phyloP scores from a whole-genome alignment of 2,113 vertebrate species.

The Actenoides hombroni region DNA sequence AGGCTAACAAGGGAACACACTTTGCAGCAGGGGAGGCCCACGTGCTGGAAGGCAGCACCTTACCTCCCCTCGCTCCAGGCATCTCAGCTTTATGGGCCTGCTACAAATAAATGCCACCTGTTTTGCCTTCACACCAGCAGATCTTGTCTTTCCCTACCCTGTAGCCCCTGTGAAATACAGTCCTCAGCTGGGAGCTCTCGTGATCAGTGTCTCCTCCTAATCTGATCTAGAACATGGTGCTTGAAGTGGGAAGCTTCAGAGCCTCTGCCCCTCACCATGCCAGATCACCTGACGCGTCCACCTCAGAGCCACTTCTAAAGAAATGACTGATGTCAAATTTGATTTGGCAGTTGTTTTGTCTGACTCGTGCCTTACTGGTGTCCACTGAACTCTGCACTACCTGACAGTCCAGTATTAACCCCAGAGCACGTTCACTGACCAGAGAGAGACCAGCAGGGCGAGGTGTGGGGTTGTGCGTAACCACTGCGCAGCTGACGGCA shows the following conservation, averaged over 20 bases:
- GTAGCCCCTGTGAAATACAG: neutral
- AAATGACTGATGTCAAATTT: neutral
- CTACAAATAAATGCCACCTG: neutral
- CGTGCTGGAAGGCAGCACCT: neutral
- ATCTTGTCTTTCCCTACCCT: neutral
- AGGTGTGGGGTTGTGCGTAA: neutral
- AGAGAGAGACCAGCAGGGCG: neutral
- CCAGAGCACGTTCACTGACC: neutral
- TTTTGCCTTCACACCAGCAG: neutral
- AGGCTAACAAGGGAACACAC: neutral
- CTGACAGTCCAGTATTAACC: neutral
- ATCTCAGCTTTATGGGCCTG: neutral
- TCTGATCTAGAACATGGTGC: neutral
- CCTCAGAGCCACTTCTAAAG: neutral
- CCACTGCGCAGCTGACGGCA: neutral
- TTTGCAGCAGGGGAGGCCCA: neutral
- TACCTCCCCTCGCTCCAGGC: neutral
- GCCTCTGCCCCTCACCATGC: neutral
- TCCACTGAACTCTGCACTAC: neutral
- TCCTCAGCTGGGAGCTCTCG: neutral
- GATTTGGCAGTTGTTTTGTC: neutral
- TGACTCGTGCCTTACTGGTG: neutral
- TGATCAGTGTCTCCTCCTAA: neutral
- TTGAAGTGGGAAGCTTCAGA: neutral
- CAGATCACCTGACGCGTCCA: neutral